Evolutionary conservation across 2,888 invertebrate genomes (phyloP).

Genomic region (Drosophila peninsularis): DNA sequence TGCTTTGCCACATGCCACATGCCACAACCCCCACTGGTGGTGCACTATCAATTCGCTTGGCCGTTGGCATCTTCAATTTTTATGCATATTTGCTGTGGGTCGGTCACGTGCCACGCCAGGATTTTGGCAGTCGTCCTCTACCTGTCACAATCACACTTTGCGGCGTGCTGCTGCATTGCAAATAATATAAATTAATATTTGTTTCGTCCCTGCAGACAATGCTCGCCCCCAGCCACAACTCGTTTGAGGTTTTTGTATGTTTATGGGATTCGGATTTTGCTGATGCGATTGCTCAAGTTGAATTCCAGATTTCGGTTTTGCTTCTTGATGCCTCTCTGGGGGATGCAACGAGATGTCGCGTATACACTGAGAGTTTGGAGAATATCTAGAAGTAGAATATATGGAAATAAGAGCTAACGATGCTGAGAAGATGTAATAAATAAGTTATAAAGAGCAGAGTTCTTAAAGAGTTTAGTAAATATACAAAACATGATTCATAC

Average conservation of each 20-base stretch:
- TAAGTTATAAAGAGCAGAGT: no score
- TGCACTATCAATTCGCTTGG: conserved; percentile 72
- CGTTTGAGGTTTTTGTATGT: conserved; percentile 68
- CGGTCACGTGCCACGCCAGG: conserved; percentile 63
- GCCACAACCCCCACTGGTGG: conserved; percentile 30
- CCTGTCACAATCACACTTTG: conserved; percentile 83
- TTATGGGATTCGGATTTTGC: conserved; percentile 63
- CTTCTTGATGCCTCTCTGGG: conserved; percentile 40
- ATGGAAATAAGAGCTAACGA: no score
- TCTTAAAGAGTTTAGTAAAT: no score
- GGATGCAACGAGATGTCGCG: conserved; percentile 22
- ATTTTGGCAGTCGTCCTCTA: conserved; percentile 41
- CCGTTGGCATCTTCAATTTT: conserved; percentile 72
- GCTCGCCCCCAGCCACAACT: conserved; percentile 8
- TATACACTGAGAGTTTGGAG: conserved; percentile 49
- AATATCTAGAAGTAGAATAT: no score
- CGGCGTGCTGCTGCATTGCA: conserved; percentile 77
- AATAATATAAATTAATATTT: conserved; percentile 82
- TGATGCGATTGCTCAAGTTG: conserved; percentile 67
- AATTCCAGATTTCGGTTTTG: conserved; percentile 50
- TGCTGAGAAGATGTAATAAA: no score
- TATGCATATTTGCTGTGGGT: conserved; percentile 74
- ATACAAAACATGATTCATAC: no score
- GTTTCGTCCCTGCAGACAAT: conserved; percentile 20
- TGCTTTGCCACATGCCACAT: conserved; percentile 63